A percentile compares a stretch with the other conserved stretches of the same genome.
Conservation (phyloP, 37 sponge, comb jelly and placozoan genomes). For the Bolinopsis microptera region DNA sequence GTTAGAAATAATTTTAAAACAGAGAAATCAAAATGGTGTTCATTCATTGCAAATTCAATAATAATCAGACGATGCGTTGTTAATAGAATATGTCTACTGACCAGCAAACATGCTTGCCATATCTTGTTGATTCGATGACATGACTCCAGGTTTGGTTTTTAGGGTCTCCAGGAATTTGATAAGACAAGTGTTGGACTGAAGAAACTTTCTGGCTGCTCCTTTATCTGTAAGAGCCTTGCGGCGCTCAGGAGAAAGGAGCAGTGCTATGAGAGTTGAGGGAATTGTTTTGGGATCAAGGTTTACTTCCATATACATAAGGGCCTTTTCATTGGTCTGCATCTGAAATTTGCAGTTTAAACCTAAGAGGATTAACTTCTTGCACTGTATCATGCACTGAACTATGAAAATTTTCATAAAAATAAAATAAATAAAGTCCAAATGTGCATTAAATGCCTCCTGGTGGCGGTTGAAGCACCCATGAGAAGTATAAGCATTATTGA, state of each 20-base stretch:
- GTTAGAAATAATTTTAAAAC: background rate
- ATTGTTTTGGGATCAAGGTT: constrained; percentile 35
- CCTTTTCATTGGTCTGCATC: constrained; percentile 42
- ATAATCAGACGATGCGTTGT: too few species aligned
- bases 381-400: too few species aligned
- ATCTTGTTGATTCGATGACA: background rate
- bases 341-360: too few species aligned
- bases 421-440: too few species aligned
- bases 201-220: background rate
- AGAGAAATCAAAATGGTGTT: background rate
- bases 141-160: constrained; percentile 2
- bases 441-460: too few species aligned
- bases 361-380: too few species aligned
- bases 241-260: background rate
- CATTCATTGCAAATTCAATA: background rate
- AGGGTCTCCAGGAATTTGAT: constrained; percentile 32
- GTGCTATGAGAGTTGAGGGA: constrained; percentile 51
- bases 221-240: background rate
- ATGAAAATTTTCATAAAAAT: too few species aligned
- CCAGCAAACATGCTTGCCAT: constrained; percentile 40
- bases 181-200: constrained; percentile 34
- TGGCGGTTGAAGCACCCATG: too few species aligned
- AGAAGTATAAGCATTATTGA: too few species aligned
- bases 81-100: too few species aligned
- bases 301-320: background rate